phyloP scores from a whole-genome alignment of 2,888 invertebrate genomes.

The Hylaea fasciaria region DNA sequence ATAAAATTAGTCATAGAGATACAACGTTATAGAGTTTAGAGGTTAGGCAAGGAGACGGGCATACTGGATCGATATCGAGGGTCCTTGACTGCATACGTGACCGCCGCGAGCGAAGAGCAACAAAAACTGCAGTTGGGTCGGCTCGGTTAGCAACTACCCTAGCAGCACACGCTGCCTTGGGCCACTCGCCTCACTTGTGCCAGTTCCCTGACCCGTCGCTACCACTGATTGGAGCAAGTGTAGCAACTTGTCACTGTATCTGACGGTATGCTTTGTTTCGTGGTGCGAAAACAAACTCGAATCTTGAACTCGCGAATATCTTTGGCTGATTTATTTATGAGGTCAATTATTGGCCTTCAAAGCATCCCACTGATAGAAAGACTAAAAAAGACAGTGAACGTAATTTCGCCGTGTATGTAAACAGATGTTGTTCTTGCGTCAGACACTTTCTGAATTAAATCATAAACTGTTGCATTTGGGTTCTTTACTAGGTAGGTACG shows the following conservation, averaged over 20 bases:
- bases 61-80: conserved; percentile 37
- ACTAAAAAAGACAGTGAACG: neutral
- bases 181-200: conserved; percentile 32
- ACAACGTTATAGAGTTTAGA: conserved; percentile 6
- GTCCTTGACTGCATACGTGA: conserved; percentile 54
- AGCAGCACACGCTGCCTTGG: conserved; percentile 31
- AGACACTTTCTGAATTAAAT: conserved; percentile 30
- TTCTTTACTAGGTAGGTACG: too few species aligned
- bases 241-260: conserved; percentile 1
- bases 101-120: conserved; percentile 53
- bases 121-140: conserved; percentile 42
- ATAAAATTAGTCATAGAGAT: conserved; percentile 2
- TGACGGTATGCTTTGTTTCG: conserved; percentile 10
- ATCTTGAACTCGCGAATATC: conserved; percentile 46
- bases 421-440: conserved; percentile 45
- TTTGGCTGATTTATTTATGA: conserved; percentile 41
- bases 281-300: conserved; percentile 36
- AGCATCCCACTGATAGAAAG: neutral
- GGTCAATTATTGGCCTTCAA: conserved; percentile 12
- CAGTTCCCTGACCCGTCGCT: conserved; percentile 43
- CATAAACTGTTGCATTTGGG: neutral
- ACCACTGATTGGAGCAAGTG: conserved; percentile 42
- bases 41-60: conserved; percentile 16
- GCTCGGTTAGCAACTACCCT: conserved; percentile 23
- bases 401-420: conserved; percentile 33